Conservation (phyloP, 2,797 vertebrate species). For the Chaetodon trifasciatus region DNA sequence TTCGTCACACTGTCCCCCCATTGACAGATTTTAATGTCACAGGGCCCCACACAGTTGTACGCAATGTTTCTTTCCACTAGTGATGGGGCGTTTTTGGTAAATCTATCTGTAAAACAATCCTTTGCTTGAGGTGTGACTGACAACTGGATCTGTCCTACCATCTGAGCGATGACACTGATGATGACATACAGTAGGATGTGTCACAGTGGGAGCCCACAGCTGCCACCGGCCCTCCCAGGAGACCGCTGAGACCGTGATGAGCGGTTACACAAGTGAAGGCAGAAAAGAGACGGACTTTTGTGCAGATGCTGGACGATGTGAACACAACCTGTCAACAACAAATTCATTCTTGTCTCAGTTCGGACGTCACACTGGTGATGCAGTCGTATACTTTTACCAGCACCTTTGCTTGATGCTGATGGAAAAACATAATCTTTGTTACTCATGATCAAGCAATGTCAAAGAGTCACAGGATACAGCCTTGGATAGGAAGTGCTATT, state of each 20-base stretch:
- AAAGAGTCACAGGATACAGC: conserved; percentile 18
- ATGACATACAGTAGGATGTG: conserved; percentile 47
- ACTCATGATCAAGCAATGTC: not conserved
- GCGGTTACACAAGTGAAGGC: conserved; percentile 35
- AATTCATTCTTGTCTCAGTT: conserved; percentile 14
- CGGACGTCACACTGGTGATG: not conserved
- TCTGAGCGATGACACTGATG: conserved; percentile 35
- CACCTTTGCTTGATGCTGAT: not conserved
- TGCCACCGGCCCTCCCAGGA: not conserved
- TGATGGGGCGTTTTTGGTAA: conserved; percentile 29
- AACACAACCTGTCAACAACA: conserved; percentile 41
- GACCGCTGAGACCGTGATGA: not conserved
- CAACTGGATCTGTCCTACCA: conserved; percentile 33
- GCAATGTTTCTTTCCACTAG: conserved; percentile 38
- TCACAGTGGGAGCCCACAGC: conserved; percentile 26
- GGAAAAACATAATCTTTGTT: not conserved
- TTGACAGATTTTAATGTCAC: conserved; percentile 35
- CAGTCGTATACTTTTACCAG: not conserved
- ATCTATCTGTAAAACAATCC: conserved; percentile 22
- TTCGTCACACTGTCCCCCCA: conserved; percentile 35
- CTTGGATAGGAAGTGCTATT: conserved; percentile 46
- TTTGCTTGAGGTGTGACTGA: conserved; percentile 21
- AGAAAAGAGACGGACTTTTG: conserved; percentile 18
- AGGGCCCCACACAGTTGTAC: conserved; percentile 4
- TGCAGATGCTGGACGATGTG: not conserved